Base-by-base conservation (phyloP, 2,797 vertebrate genomes). In the Cryptoblepharus egeriae region DNA sequence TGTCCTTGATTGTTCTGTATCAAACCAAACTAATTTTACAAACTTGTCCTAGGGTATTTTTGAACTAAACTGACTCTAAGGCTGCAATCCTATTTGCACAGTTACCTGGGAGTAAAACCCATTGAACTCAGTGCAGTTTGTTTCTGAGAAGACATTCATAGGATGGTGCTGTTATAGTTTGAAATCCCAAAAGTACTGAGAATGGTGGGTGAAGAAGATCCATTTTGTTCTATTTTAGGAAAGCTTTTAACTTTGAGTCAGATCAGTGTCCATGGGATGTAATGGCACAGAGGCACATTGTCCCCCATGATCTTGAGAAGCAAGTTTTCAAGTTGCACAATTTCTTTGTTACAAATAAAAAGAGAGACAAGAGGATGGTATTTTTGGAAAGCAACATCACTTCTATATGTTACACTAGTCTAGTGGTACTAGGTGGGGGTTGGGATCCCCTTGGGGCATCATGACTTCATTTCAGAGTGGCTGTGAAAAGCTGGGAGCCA, bases 191-290 rank as follows among this genome's bases (percentile, higher is more conserved):
- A 49, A 81, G 73, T 80, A 52, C 84, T 70, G 75, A 87, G 89
- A 87, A 37, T 92, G 77, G 90, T 77, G 84, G 22, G 49, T 78
- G 49, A 52, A 30, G 16, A 89, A 82, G 85, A 81, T 71, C 28
- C 75, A 88, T 89, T 90, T 91, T 52, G 2, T 72, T 84, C 57
- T 85, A 42, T 85, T 88, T 92, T 86, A 91, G 85, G 72, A 85
- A 88, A 91, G 89, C 86, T 84, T 85, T 88, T 84, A 39, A 63
- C 69, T 89, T 84, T 88, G 75, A 90, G 13, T 52, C 15, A 16
- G 49, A 16, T 86, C 84, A 67, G 85, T 90, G 81, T 57, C 64
- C 61, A 78, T 42, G 77, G 87, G 77, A 45, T 20, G 63, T 82
- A 80, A 80, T 42, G 87, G 63, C 71, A 80, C 80, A 90, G 57